A percentile compares a stretch with the other conserved stretches of the same genome.
Evolutionary conservation across 2,797 vertebrate species (phyloP).

Genomic region (Echeneis naucrates): DNA sequence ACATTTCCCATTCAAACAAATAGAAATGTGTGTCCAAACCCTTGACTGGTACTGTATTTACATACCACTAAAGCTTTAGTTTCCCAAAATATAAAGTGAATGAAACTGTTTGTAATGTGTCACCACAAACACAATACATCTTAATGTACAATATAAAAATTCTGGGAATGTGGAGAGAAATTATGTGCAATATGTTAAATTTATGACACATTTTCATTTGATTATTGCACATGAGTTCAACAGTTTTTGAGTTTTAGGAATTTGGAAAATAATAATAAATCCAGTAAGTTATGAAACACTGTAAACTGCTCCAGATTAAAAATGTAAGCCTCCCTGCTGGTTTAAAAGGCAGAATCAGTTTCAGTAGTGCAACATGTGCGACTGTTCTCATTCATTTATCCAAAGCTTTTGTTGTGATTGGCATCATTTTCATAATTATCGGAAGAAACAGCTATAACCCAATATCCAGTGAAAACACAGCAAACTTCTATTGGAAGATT

Average conservation of each 20-base stretch:
- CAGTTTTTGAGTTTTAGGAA: background rate
- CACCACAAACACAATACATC: background rate
- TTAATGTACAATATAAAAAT: background rate
- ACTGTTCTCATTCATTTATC: background rate
- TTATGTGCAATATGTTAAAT: background rate
- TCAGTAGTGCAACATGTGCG: background rate
- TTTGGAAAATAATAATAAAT: background rate
- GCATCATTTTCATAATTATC: background rate
- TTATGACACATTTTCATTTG: background rate
- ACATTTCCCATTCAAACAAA: too few relatives aligned
- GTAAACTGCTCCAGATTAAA: background rate
- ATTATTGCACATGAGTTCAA: background rate
- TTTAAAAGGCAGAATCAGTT: background rate
- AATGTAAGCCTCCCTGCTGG: background rate
- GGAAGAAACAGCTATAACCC: background rate
- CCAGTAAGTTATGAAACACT: background rate
- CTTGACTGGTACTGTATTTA: too few relatives aligned
- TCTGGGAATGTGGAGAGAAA: background rate
- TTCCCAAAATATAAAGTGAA: conserved; percentile 5
- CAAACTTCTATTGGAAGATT: background rate
- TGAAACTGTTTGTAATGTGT: conserved; percentile 3
- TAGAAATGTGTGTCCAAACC: too few relatives aligned
- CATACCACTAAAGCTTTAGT: conserved; percentile 3
- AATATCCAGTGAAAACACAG: too few relatives aligned
- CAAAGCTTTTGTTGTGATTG: background rate